Conservation (phyloP, 2,888 invertebrate species). For the Spatulosminthurus flaviceps region DNA sequence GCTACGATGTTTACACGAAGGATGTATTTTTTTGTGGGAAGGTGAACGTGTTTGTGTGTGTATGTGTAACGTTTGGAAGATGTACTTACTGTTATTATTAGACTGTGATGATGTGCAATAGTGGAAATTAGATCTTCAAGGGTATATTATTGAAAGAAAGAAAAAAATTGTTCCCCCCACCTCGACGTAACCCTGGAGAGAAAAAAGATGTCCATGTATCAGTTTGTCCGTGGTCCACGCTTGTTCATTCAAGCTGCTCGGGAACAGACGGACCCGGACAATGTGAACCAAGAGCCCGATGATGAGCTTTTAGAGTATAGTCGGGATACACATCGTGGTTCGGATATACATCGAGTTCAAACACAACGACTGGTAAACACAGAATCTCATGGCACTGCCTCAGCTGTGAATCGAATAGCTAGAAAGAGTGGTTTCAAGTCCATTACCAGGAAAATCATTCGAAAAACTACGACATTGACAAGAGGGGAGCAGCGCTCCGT, state of each 20-base stretch:
- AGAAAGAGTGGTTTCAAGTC: slow-evolving; percentile 81
- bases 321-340: slow-evolving; percentile 69
- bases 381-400: slow-evolving; percentile 80
- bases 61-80: neutral
- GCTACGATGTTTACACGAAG: neutral
- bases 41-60: neutral
- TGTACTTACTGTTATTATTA: too few species aligned
- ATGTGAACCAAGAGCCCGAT: slow-evolving; percentile 66
- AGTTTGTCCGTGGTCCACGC: slow-evolving; percentile 79
- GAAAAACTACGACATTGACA: slow-evolving; percentile 87
- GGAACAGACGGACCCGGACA: slow-evolving; percentile 73
- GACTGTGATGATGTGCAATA: too few species aligned
- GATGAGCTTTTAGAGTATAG: slow-evolving; percentile 69
- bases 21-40: neutral
- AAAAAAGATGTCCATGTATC: slow-evolving; percentile 76
- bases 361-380: slow-evolving; percentile 84
- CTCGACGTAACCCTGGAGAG: too few species aligned
- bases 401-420: slow-evolving; percentile 85
- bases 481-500: slow-evolving; percentile 83
- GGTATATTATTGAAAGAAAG: too few species aligned
- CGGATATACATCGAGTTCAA: slow-evolving; percentile 77
- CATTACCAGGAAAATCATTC: slow-evolving; percentile 85
- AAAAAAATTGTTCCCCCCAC: too few species aligned
- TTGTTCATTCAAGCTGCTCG: slow-evolving; percentile 80
- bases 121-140: too few species aligned